Percentiles rank a stretch among this genome's conserved stretches.
Evolutionary conservation across 2,797 vertebrate species (phyloP).

Genomic region (Coilia nasus): DNA sequence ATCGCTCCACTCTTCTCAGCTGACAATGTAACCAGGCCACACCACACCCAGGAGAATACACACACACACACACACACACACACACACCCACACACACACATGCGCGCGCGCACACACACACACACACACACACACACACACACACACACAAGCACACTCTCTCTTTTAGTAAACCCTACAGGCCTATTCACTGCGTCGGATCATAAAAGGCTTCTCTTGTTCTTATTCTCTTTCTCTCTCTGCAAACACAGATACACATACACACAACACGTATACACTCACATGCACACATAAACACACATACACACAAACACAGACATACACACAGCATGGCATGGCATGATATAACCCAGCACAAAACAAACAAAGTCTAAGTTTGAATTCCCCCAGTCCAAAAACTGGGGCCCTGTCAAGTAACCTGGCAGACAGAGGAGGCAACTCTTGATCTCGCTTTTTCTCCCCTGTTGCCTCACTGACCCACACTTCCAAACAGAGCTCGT

Average conservation of each 20-base stretch:
- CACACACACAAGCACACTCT: too few species aligned
- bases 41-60: slow-evolving; percentile 29
- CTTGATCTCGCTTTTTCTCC: slow-evolving; percentile 14
- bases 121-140: too few species aligned
- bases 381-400: not conserved
- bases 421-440: slow-evolving; percentile 18
- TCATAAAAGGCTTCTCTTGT: slow-evolving; percentile 8
- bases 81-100: too few species aligned
- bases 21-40: slow-evolving; percentile 38
- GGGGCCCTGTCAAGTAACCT: slow-evolving; percentile 18
- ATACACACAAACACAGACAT: not conserved
- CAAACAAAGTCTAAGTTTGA: slow-evolving; percentile 4
- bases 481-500: not conserved
- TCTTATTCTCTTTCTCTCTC: not conserved
- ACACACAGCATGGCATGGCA: not conserved
- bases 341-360: not conserved
- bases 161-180: not conserved
- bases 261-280: not conserved
- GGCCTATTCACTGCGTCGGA: not conserved
- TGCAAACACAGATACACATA: not conserved
- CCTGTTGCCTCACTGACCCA: not conserved
- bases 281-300: not conserved
- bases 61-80: not conserved
- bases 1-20: slow-evolving; percentile 4
- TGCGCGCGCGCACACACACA: too few species aligned